These are phyloP conservation scores for Caradrina clavipalpis DNA, from an alignment of 2,888 invertebrate species.

Conservation along the genomic window DNA sequence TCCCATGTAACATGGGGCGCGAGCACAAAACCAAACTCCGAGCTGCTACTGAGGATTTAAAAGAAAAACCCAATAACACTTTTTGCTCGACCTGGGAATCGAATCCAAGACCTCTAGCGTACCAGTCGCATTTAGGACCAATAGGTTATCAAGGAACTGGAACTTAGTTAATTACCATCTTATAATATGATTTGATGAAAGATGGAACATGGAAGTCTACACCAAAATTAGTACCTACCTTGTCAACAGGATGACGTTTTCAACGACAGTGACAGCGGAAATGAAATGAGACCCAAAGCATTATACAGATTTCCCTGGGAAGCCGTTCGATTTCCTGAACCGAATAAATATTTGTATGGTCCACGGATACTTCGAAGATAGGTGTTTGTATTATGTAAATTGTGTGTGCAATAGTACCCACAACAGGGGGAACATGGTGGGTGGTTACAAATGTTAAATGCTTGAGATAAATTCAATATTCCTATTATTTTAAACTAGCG, in stretches of 20 bases:
- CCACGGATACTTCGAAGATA: slow-evolving; percentile 26
- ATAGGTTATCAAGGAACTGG: no score
- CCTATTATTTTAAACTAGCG: background rate
- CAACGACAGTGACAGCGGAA: slow-evolving; percentile 35
- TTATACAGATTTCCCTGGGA: slow-evolving; percentile 29
- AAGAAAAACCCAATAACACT: no score
- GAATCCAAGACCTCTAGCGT: no score
- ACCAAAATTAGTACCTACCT: slow-evolving; percentile 12
- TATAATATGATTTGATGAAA: background rate
- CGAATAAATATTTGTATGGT: slow-evolving; percentile 46
- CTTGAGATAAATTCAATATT: slow-evolving; percentile 3
- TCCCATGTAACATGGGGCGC: no score
- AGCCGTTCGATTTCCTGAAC: slow-evolving; percentile 54
- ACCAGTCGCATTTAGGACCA: no score
- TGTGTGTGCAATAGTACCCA: slow-evolving; percentile 26
- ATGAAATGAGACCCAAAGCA: slow-evolving; percentile 31
- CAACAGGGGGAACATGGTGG: background rate
- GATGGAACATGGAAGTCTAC: background rate
- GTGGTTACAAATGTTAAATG: slow-evolving; percentile 10
- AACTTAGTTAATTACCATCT: no score
- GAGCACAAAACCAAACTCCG: no score
- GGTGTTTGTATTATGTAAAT: slow-evolving; percentile 47
- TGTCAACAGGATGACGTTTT: slow-evolving; percentile 3
- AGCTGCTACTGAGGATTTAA: no score
- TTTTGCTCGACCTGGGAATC: no score